Evolutionary conservation across 2,888 invertebrate species (phyloP), one percentile per base, ranked within the genome.

Genomic region (Tenthredo livida): DNA sequence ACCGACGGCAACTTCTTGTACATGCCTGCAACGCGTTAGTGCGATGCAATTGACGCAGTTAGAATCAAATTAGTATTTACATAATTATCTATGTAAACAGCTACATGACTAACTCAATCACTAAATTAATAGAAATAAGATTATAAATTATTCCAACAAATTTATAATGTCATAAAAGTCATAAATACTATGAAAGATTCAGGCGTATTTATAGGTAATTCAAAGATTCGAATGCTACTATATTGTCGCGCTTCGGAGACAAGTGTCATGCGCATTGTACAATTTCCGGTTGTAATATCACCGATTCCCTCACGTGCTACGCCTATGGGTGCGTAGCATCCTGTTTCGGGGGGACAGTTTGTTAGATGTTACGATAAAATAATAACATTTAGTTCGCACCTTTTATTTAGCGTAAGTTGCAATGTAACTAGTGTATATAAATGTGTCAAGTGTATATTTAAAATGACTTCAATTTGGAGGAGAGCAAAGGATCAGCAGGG

Each of bases 401-500:
- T 84, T 70, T 85, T 86, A 85, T 58, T 86, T 88, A 58, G 37
- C 77, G 87, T 85, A 86, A 87, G 85, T 87, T 88, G 90, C 88
- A 86, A 90, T 89, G 90, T 90, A 87, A 88, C 88, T 87, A 87
- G 86, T 89, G 89, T 90, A 89, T 85, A 88, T 87, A 87, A 85
- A 77, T 82, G 85, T 82, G 85, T 83, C 83, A 84, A 84, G 47
- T 87, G 37, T 54, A 84, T 85, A 85, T 77, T 87, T 87, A 87
- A 86, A 87, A 89, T 88, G 88, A 89, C 88, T 86, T 86, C 88
- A 88, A 88, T 89, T 88, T 91, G 91, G 91, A 89, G 86, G 83
- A 89, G 86, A 80, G 84, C 90, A 85, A 89, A 90, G 86, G 91
- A 91, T 88, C 88, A 89, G 87, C 87, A 87, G 87, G 92, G 90